phyloP scores from a whole-genome alignment of 2,888 invertebrate species.

The Parapristionchus giblindavisi region DNA sequence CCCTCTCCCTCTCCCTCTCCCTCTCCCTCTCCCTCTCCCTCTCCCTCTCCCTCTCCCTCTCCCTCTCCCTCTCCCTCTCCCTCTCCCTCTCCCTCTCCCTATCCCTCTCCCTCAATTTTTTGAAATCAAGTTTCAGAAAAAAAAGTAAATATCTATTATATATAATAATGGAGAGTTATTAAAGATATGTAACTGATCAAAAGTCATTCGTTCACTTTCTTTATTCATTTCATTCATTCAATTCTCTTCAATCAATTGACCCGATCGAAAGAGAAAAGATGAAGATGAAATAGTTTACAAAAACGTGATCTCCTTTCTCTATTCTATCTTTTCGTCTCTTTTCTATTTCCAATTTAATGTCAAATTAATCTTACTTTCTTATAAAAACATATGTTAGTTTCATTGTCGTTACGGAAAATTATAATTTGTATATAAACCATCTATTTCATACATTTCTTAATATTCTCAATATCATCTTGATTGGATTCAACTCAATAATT shows the following conservation, averaged over 20 bases:
- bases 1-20: not conserved
- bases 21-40: slow-evolving; percentile 1
- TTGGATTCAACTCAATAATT: too few relatives aligned
- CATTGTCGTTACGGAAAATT: too few relatives aligned
- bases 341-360: not conserved
- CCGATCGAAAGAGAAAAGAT: not conserved
- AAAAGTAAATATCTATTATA: too few relatives aligned
- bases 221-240: not conserved
- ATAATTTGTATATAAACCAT: too few relatives aligned
- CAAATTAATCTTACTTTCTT: too few relatives aligned
- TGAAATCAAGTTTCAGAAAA: not conserved
- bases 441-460: too few relatives aligned
- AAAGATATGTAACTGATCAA: not conserved
- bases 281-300: not conserved
- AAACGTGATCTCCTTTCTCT: slow-evolving; percentile 1
- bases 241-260: not conserved
- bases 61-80: not conserved
- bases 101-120: slow-evolving; percentile 19
- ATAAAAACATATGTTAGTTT: too few relatives aligned
- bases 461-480: too few relatives aligned
- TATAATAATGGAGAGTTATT: not conserved
- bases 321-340: slow-evolving; percentile 1
- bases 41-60: not conserved
- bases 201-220: slow-evolving; percentile 5
- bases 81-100: slow-evolving; percentile 10